Evolutionary conservation across 1,140 invertebrate genomes (phyloP), one percentile per base, ranked within the genome.

Genomic region (Bombus polaris): DNA sequence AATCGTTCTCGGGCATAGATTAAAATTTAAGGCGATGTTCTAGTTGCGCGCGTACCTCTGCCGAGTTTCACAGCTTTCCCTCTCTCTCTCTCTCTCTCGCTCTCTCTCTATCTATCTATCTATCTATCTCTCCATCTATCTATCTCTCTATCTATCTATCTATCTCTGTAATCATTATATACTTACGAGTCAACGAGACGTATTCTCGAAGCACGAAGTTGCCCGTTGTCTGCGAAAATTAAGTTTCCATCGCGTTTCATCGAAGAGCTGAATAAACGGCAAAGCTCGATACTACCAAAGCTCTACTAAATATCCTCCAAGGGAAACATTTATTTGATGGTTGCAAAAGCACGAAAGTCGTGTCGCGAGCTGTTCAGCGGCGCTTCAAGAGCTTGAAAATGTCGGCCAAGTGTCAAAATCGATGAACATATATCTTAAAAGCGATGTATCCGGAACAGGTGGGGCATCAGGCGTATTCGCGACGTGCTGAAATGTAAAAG

Each of bases 1-100:
- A 35, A 39, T 83, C 73, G 35, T 53, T 32, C 37, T 42, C 62
- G 25, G 35, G 10, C 28, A 37, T 68, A 35, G 44, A 83, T 83
- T 76, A 76, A 83, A 83, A 83, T 74, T 82, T 74, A 83, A 77
- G 47, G 4, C 44, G 62, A 10, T 2, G 66, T 12, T 25, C 15
- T 39, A 22, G 10, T 6, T 18, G 6, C 62, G 44, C 62, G 76
- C 35, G 9, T 22, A 66, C 18, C 32, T 66, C 18, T 66, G n/a
- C 66, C 37, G 44, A 42, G 68, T 22, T 72, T 39, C 18, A n/a
- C 42, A 39, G 18, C 12, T 1, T 4, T 2, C 6, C 3, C 15
- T 18, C 22, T 28, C 1, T 68, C 25, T 47, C 44, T 18, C 9
- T 59, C 3, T 59, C 0, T 10, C 9, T 59, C 3, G 28, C 0